Percentiles rank a stretch among this genome's conserved stretches.
Conservation (phyloP, 2,888 invertebrate species). For the Philaethria dido region DNA sequence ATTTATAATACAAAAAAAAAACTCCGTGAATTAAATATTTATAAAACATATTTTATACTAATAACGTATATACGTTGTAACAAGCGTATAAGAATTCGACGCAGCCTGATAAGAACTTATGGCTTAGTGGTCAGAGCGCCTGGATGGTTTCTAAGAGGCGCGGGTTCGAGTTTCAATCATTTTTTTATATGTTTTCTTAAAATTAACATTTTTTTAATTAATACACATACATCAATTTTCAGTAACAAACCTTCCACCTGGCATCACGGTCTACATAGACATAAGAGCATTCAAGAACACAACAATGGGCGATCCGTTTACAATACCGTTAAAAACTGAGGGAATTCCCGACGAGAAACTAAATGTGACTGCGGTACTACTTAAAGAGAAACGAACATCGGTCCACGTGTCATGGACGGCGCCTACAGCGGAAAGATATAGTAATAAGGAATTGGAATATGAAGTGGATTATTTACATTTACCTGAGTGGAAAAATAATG, state of each 20-base stretch:
- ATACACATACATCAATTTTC: too few relatives aligned
- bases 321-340: slow-evolving; percentile 71
- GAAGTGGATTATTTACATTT: slow-evolving; percentile 88
- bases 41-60: too few relatives aligned
- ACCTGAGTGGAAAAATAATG: slow-evolving; percentile 68
- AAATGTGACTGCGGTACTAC: slow-evolving; percentile 74
- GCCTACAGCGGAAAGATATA: slow-evolving; percentile 82
- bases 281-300: slow-evolving; percentile 85
- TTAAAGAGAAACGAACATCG: slow-evolving; percentile 83
- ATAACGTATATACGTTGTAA: too few relatives aligned
- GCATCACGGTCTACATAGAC: slow-evolving; percentile 78
- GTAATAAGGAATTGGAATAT: slow-evolving; percentile 78
- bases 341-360: slow-evolving; percentile 81
- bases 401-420: slow-evolving; percentile 87
- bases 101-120: too few relatives aligned
- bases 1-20: too few relatives aligned
- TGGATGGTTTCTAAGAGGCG: too few relatives aligned
- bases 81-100: too few relatives aligned
- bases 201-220: too few relatives aligned
- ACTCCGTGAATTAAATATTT: too few relatives aligned
- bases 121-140: too few relatives aligned
- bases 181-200: too few relatives aligned
- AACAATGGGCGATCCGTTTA: slow-evolving; percentile 80
- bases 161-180: too few relatives aligned
- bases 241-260: slow-evolving; percentile 83